Base-by-base conservation (phyloP, 2,113 vertebrate genomes). In the Saimiri boliviensis region DNA sequence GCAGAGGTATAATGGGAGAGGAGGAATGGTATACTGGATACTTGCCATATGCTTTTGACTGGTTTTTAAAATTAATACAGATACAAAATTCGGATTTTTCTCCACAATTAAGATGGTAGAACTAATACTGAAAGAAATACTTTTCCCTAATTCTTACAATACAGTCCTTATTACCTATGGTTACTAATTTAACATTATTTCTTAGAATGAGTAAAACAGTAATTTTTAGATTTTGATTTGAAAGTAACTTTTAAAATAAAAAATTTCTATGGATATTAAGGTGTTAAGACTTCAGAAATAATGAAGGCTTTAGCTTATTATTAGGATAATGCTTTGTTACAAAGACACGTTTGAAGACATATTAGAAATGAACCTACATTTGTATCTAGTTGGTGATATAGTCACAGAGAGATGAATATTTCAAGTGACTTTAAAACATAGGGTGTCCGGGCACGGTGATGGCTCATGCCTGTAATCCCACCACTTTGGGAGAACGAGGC, bases 31-130 rank as follows among this genome's bases (percentile, higher is more conserved):
- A 63, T 42, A 25, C 70, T 73, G 8, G 52, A 12, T 2, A 8
- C n/a, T 32, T 4, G 5, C 21, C 2, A 0, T 3, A 1, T n/a
- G 21, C 3, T 77, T 66, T 30, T 82, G 66, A 32, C 6, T 45
- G 14, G 7, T 49, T 74, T 17, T 77, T 56, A 4, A 17, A 40
- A 45, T 42, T 1, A 32, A 17, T 21, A 3, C 2, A 32, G 25
- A 35, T 5, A 35, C 2, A 25, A 32, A 40, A 13, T 12, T 40
- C 52, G 13, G 45, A 8, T n/a, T 35, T 60, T 80, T 73, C 37
- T 66, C 35, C 27, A 13, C 20, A n/a, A 12, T 60, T 49, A n/a
- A 58, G 27, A 45, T n/a, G 14, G 27, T 32, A 54, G 45, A 88
- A 17, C 80, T 63, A 73, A 23, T 68, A 74, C 19, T 77, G 37